Conservation (phyloP, 2,888 invertebrate species). For the Prostheceraeus crozeri region DNA sequence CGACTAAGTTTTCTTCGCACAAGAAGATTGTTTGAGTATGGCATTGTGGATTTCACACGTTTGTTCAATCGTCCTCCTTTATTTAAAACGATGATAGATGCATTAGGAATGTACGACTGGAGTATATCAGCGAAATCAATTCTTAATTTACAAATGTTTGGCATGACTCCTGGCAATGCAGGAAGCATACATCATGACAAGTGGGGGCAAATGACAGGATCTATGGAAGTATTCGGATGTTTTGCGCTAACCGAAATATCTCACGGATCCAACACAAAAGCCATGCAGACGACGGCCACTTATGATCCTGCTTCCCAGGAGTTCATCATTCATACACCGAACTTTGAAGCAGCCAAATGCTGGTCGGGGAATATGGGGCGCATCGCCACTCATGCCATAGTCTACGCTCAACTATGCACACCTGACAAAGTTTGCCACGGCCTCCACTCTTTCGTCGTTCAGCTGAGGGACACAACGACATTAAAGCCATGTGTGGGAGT, state of each 20-base stretch:
- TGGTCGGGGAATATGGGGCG: conserved; percentile 74
- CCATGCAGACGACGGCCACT: conserved; percentile 75
- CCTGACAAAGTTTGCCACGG: conserved; percentile 68
- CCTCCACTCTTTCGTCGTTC: conserved; percentile 78
- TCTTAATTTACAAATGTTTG: too few species aligned
- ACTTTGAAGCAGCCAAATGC: conserved; percentile 71
- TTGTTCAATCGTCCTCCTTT: conserved; percentile 1
- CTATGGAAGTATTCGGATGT: conserved; percentile 65
- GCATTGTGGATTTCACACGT: conserved; percentile 8
- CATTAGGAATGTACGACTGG: conserved; percentile 17
- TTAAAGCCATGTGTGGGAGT: conserved; percentile 64
- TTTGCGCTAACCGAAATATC: conserved; percentile 80
- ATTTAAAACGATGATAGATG: conserved; percentile 4
- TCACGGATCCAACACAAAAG: conserved; percentile 81
- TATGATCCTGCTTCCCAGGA: conserved; percentile 67
- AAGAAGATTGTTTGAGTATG: conserved; percentile 2
- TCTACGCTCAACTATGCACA: conserved; percentile 78
- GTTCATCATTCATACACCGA: conserved; percentile 68
- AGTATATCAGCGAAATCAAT: not conserved
- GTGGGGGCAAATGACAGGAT: too few species aligned
- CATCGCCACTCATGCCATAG: conserved; percentile 73
- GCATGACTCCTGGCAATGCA: too few species aligned
- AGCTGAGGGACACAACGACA: conserved; percentile 60
- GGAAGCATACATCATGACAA: too few species aligned
- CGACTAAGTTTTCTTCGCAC: not conserved